Evolutionary conservation across 1,140 invertebrate genomes (phyloP).

Genomic region (Ips nitidus): DNA sequence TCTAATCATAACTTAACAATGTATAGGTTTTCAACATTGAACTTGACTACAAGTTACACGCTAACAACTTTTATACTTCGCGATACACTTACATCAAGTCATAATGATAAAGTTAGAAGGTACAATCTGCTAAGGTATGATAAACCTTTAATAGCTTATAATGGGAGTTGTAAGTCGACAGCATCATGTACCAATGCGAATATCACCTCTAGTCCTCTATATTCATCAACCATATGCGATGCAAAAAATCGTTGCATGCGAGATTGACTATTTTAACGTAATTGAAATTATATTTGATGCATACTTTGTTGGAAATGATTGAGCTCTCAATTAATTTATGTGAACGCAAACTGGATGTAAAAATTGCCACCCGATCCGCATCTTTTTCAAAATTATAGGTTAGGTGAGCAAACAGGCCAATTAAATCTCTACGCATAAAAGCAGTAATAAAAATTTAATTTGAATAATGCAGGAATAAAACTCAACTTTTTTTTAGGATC

Average conservation of each 20-base stretch:
- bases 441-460: constrained; percentile 10
- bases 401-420: not conserved
- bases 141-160: not conserved
- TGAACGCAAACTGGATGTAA: not conserved
- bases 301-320: not conserved
- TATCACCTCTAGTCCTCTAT: not conserved
- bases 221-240: not conserved
- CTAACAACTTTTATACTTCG: not conserved
- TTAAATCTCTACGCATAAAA: constrained; percentile 7
- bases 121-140: not conserved
- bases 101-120: constrained; percentile 7
- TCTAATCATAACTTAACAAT: constrained; percentile 13
- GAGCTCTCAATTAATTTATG: constrained; percentile 2
- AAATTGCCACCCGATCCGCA: no score
- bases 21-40: constrained; percentile 10
- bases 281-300: not conserved
- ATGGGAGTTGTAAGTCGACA: not conserved
- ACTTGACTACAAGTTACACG: not conserved
- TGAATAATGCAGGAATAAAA: constrained; percentile 1
- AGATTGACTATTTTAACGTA: constrained; percentile 1
- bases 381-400: no score
- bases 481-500: no score
- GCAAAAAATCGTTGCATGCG: not conserved
- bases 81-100: constrained; percentile 3
- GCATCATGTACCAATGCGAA: not conserved